Conservation (phyloP, 2,113 vertebrate genomes). For the Typhlomys cinereus region DNA sequence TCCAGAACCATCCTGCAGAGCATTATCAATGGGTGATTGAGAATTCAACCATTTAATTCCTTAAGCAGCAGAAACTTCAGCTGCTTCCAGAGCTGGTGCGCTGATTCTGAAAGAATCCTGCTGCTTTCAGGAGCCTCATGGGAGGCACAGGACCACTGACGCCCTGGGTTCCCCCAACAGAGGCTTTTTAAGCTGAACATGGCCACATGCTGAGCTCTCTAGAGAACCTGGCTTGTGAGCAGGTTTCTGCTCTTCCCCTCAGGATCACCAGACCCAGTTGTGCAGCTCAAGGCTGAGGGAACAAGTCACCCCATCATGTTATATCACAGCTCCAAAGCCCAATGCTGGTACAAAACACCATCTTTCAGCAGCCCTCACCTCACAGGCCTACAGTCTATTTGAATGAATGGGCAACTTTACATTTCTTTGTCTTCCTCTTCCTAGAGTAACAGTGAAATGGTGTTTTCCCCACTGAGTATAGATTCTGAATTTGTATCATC, state of each 20-base stretch:
- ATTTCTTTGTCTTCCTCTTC: conserved; percentile 23
- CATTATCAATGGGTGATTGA: conserved; percentile 60
- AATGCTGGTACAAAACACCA: background rate
- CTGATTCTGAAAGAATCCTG: conserved; percentile 33
- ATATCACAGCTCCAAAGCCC: background rate
- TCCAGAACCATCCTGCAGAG: conserved; percentile 22
- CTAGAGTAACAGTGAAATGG: conserved; percentile 22
- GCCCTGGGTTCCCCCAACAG: background rate
- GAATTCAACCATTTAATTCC: conserved; percentile 54
- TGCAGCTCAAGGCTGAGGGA: background rate
- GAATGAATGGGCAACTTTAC: background rate
- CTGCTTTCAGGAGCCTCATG: background rate
- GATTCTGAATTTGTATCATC: conserved; percentile 22
- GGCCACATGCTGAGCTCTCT: background rate
- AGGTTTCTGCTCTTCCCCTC: background rate
- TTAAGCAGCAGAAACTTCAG: conserved; percentile 63
- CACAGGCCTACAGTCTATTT: background rate
- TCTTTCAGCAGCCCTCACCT: background rate
- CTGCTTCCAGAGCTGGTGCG: conserved; percentile 24
- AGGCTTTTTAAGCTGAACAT: background rate
- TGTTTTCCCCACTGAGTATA: background rate
- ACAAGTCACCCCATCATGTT: background rate
- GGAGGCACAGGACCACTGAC: background rate
- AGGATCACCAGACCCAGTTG: conserved; percentile 27
- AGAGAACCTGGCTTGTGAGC: background rate